A percentile compares a stretch with the other conserved stretches of the same genome.
These are phyloP conservation scores for Ceyx cyanopectus DNA, from an alignment of 2,113 vertebrate species.

Conservation along the genomic window DNA sequence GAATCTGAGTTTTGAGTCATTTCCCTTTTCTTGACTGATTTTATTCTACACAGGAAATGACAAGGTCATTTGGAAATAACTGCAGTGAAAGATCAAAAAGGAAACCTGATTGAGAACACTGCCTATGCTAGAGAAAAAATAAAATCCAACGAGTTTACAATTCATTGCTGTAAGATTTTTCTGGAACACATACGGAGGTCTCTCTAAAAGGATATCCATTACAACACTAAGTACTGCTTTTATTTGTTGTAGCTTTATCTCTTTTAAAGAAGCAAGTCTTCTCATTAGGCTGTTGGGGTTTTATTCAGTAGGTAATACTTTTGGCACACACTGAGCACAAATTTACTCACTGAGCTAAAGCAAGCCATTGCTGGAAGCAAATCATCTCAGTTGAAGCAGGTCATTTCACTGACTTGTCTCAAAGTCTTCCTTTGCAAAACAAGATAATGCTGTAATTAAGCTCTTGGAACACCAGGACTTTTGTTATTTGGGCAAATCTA, in stretches of 20 bases:
- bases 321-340: not conserved
- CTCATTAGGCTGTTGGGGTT: not conserved
- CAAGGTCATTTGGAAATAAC: constrained; percentile 60
- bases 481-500: not conserved
- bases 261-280: not conserved
- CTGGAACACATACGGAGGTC: not conserved
- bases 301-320: not conserved
- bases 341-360: not conserved
- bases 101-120: constrained; percentile 52
- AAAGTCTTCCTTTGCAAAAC: constrained; percentile 18
- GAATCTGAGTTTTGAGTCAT: constrained; percentile 57
- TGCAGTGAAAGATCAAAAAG: constrained; percentile 61
- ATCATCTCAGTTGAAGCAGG: not conserved
- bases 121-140: constrained; percentile 23
- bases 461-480: not conserved
- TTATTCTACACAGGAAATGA: constrained; percentile 60
- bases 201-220: constrained; percentile 26
- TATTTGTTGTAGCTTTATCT: not conserved
- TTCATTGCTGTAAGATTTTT: not conserved
- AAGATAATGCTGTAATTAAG: constrained; percentile 26
- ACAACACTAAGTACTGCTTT: not conserved
- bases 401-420: not conserved
- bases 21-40: constrained; percentile 64
- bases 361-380: not conserved
- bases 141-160: constrained; percentile 16